Evolutionary conservation across 2,113 vertebrate species (phyloP).

Genomic region (Ovis canadensis): DNA sequence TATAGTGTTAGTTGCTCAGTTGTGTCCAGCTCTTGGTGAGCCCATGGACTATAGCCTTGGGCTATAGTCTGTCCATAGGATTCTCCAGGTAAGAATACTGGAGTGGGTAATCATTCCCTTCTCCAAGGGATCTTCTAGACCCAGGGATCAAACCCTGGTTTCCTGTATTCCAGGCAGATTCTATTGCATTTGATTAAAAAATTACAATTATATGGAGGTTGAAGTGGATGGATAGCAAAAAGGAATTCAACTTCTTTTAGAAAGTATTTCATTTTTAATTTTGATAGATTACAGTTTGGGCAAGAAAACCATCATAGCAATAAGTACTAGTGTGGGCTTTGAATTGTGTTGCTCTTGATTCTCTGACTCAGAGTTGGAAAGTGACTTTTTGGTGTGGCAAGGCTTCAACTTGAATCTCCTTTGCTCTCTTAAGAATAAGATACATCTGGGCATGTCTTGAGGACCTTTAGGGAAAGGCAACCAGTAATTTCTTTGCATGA

Average conservation of each 20-base stretch:
- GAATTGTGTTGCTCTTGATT: constrained; percentile 27
- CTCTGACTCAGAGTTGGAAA: neutral
- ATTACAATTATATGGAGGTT: neutral
- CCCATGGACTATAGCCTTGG: neutral
- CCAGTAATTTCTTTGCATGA: constrained; percentile 7
- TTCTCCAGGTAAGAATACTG: neutral
- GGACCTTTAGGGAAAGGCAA: neutral
- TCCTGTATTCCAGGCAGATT: neutral
- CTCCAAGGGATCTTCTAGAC: neutral
- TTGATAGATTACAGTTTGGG: neutral
- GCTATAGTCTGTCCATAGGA: neutral
- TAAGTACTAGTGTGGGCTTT: neutral
- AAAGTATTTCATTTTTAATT: constrained; percentile 10
- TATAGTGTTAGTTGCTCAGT: neutral
- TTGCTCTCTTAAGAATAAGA: neutral
- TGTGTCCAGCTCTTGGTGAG: neutral
- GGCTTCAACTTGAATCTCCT: neutral
- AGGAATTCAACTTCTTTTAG: neutral
- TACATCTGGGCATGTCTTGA: neutral
- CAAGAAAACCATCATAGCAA: neutral
- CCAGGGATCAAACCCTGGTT: neutral
- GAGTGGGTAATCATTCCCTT: neutral
- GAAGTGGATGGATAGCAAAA: neutral
- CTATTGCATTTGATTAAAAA: neutral
- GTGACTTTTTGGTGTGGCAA: neutral